Conservation (phyloP, 2,113 vertebrate genomes). For the Alligator sinensis region DNA sequence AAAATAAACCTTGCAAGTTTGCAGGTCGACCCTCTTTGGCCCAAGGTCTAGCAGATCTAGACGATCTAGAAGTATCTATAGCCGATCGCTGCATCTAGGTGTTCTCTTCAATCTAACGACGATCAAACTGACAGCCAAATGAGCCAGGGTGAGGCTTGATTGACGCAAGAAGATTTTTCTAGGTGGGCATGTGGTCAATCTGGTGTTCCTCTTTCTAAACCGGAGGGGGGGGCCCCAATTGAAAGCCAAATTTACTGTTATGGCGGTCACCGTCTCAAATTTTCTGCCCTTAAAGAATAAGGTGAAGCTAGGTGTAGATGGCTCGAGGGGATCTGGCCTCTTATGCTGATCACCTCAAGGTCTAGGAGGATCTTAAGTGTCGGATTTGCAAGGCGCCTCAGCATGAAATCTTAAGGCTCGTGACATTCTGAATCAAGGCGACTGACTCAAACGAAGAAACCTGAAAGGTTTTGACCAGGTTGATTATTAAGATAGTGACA, state of each 20-base stretch:
- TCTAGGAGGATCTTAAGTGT: constrained; percentile 92
- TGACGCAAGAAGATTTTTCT: constrained; percentile 94
- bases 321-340: constrained; percentile 92
- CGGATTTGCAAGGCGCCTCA: constrained; percentile 95
- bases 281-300: constrained; percentile 91
- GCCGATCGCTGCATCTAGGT: constrained; percentile 94
- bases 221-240: constrained; percentile 88
- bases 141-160: constrained; percentile 95
- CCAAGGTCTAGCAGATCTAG: constrained; percentile 94
- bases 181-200: constrained; percentile 92
- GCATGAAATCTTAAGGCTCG: constrained; percentile 93
- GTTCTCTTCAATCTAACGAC: constrained; percentile 95
- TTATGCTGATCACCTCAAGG: constrained; percentile 93
- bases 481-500: constrained; percentile 90
- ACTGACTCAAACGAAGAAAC: constrained; percentile 95
- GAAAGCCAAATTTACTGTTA: constrained; percentile 92
- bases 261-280: constrained; percentile 89
- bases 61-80: constrained; percentile 95
- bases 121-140: constrained; percentile 95
- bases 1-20: constrained; percentile 94
- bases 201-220: constrained; percentile 93
- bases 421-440: constrained; percentile 95
- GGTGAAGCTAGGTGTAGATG: constrained; percentile 92
- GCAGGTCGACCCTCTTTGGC: constrained; percentile 96
- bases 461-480: constrained; percentile 96